Percentiles rank a stretch among this genome's conserved stretches.
These are phyloP conservation scores for Cebus imitator DNA, from an alignment of 2,113 vertebrate species.

Conservation along the genomic window DNA sequence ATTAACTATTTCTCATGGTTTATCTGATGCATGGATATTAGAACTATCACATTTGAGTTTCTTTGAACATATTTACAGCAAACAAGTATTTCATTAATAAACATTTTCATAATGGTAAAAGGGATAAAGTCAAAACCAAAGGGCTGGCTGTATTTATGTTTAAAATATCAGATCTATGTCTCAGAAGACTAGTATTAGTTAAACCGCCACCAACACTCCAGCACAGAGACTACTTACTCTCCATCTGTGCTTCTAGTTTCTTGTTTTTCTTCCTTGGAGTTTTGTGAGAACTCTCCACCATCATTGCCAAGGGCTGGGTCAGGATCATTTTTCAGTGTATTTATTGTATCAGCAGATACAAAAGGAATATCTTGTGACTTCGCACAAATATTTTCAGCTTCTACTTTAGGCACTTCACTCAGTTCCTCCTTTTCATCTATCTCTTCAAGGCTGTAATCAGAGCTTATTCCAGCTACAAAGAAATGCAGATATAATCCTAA, in stretches of 20 bases:
- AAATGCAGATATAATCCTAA: conserved; percentile 59
- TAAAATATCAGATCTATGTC: conserved; percentile 26
- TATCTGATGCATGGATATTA: neutral
- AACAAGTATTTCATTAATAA: neutral
- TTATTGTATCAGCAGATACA: conserved; percentile 65
- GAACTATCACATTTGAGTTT: neutral
- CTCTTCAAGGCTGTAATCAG: conserved; percentile 88
- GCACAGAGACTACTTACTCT: conserved; percentile 84
- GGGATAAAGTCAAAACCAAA: neutral
- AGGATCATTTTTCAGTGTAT: conserved; percentile 66
- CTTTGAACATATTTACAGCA: neutral
- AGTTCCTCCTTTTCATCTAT: conserved; percentile 93
- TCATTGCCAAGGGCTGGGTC: conserved; percentile 70
- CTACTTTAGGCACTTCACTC: conserved; percentile 58
- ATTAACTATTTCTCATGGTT: neutral
- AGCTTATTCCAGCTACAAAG: conserved; percentile 77
- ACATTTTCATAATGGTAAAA: neutral
- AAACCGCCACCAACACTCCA: neutral
- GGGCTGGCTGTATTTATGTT: neutral
- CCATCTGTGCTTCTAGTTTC: conserved; percentile 81
- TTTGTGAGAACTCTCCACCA: conserved; percentile 68
- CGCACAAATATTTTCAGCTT: conserved; percentile 63
- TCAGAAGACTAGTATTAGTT: conserved; percentile 36
- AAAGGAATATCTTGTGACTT: conserved; percentile 77
- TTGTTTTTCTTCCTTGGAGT: conserved; percentile 78